phyloP scores from a whole-genome alignment of 2,113 vertebrate genomes.

The Rattus rattus region DNA sequence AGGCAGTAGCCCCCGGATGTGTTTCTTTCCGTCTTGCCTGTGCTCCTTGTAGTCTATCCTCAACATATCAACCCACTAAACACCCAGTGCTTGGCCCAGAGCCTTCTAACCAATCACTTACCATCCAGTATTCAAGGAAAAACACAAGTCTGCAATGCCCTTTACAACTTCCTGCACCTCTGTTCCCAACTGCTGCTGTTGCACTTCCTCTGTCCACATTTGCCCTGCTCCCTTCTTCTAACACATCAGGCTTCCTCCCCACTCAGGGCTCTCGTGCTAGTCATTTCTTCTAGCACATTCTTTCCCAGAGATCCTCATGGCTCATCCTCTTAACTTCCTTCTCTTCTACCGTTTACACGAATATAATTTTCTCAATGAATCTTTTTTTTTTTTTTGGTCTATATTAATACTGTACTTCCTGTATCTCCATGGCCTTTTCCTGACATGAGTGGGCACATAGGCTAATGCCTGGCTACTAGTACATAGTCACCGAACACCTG shows the following conservation, averaged over 20 bases:
- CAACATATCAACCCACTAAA: background rate
- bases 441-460: background rate
- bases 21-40: background rate
- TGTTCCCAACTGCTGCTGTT: background rate
- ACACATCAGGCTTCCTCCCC: background rate
- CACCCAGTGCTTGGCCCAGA: background rate
- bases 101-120: background rate
- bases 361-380: background rate
- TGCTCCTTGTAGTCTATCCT: background rate
- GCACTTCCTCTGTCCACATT: background rate
- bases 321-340: constrained; percentile 8
- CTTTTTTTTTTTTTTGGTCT: background rate
- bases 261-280: background rate
- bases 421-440: background rate
- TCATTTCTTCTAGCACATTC: background rate
- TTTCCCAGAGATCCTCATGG: background rate
- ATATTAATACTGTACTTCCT: constrained; percentile 45
- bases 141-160: background rate
- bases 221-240: background rate
- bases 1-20: background rate
- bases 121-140: background rate
- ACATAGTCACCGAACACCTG: background rate
- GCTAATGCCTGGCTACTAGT: background rate
- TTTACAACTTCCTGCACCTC: background rate
- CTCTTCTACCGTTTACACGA: constrained; percentile 8